Conservation (phyloP, 2,113 vertebrate species). For the Felis chaus region DNA sequence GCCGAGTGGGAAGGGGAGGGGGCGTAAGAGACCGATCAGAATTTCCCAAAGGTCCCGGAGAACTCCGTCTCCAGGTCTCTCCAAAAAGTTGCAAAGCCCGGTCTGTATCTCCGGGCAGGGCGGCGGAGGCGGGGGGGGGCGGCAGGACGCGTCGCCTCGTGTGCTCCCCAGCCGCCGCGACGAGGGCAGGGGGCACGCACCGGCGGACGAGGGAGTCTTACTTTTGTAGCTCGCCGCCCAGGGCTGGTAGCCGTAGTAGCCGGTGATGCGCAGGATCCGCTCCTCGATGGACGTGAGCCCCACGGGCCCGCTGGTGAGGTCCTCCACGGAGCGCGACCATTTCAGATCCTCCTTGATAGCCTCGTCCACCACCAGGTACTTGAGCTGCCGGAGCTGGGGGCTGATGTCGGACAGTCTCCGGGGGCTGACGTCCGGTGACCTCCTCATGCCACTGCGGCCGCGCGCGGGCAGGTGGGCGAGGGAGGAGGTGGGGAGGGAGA, state of each 20-base stretch:
- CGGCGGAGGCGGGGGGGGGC: accelerated
- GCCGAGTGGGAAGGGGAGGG: too few species aligned
- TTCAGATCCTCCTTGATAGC: conserved; percentile 96
- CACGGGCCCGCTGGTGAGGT: conserved; percentile 91
- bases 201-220: conserved; percentile 81
- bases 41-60: background rate
- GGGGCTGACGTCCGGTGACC: conserved; percentile 94
- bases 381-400: conserved; percentile 96
- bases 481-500: background rate
- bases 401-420: conserved; percentile 98
- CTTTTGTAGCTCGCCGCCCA: conserved; percentile 93
- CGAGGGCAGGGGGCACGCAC: background rate
- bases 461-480: background rate
- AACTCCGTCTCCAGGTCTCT: background rate
- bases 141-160: background rate
- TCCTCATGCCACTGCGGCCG: conserved; percentile 89
- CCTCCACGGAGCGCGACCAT: conserved; percentile 95
- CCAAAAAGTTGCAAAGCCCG: background rate
- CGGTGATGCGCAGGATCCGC: conserved; percentile 93
- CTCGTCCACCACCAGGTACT: conserved; percentile 95
- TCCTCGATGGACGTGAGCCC: conserved; percentile 93
- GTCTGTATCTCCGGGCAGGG: background rate
- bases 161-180: background rate
- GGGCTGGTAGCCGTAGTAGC: conserved; percentile 97
- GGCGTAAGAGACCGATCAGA: background rate